phyloP scores from a whole-genome alignment of 1,140 invertebrate genomes.

The Branchinecta lynchi region DNA sequence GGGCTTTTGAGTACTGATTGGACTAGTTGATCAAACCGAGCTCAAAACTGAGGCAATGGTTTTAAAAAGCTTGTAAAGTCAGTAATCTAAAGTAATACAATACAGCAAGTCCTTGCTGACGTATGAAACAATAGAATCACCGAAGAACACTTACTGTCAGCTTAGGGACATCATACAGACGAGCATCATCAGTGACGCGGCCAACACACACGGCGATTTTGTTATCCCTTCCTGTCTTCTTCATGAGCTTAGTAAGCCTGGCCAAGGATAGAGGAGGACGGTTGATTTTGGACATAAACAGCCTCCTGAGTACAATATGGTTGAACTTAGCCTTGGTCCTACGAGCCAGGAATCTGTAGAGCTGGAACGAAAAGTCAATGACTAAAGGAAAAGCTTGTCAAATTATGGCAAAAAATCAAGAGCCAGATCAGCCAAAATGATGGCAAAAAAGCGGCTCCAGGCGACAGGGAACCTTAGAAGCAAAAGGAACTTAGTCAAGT shows the following conservation, averaged over 20 bases:
- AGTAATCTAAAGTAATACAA: too few species aligned
- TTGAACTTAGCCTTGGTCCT: slow-evolving; percentile 93
- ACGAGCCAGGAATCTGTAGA: slow-evolving; percentile 90
- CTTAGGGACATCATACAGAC: slow-evolving; percentile 81
- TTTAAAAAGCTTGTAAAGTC: too few species aligned
- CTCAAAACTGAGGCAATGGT: too few species aligned
- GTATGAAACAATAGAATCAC: not conserved
- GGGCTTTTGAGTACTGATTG: too few species aligned
- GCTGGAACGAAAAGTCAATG: slow-evolving; percentile 41
- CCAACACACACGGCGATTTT: slow-evolving; percentile 89
- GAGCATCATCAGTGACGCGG: slow-evolving; percentile 86
- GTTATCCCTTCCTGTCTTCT: slow-evolving; percentile 64
- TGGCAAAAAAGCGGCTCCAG: too few species aligned
- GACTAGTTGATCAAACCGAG: too few species aligned
- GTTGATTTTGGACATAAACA: slow-evolving; percentile 96
- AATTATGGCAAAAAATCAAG: too few species aligned
- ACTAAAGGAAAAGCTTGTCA: not conserved
- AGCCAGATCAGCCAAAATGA: too few species aligned
- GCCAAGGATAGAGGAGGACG: slow-evolving; percentile 82
- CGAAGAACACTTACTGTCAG: slow-evolving; percentile 46
- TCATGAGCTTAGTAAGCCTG: slow-evolving; percentile 66
- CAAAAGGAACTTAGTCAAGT: too few species aligned
- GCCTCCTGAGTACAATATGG: slow-evolving; percentile 75
- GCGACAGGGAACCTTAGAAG: too few species aligned
- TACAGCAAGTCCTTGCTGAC: too few species aligned